Evolutionary conservation across 2,797 vertebrate genomes (phyloP).

Genomic region (Siniperca undulata): DNA sequence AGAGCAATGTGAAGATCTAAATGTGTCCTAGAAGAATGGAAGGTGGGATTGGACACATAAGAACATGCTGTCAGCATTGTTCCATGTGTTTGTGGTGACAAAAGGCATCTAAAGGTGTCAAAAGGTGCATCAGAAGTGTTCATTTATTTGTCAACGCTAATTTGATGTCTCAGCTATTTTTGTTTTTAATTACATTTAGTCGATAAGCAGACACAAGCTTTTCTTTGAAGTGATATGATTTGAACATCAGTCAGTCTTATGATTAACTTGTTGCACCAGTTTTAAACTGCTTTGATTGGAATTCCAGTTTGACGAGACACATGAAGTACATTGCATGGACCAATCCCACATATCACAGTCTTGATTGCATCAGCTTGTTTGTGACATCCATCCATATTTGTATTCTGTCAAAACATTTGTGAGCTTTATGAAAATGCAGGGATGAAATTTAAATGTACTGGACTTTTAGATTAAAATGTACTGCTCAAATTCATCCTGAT

Average conservation of each 20-base stretch:
- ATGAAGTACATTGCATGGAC: neutral
- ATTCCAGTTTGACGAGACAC: neutral
- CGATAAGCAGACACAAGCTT: neutral
- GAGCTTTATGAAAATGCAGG: neutral
- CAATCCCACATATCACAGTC: neutral
- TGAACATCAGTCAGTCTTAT: too few relatives aligned
- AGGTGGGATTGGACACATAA: neutral
- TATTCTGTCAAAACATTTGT: neutral
- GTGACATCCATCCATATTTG: neutral
- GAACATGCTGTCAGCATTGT: neutral
- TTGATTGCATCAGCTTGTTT: neutral
- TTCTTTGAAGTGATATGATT: neutral
- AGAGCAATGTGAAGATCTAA: neutral
- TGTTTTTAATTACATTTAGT: too few relatives aligned
- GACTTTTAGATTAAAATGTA: neutral
- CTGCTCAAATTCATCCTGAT: neutral
- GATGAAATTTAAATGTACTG: neutral
- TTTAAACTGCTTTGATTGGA: neutral
- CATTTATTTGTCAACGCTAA: neutral
- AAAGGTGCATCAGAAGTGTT: neutral
- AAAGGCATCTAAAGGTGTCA: neutral
- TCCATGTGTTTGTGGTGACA: neutral
- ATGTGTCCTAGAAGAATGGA: neutral
- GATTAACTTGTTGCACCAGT: neutral
- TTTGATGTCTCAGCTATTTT: neutral